Conservation (phyloP, 2,888 invertebrate species). For the Trachelus tabidus region DNA sequence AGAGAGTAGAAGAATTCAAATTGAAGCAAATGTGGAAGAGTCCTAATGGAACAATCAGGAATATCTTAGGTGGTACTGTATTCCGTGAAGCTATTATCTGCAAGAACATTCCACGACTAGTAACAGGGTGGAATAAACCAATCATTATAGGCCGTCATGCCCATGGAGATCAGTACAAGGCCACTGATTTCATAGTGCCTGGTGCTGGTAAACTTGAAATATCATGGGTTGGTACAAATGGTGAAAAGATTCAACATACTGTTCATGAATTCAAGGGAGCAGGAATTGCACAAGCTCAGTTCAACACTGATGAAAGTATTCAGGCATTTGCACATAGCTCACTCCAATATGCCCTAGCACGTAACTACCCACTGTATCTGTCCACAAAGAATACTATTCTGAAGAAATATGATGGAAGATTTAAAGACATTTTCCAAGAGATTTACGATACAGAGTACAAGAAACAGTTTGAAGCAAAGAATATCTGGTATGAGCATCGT, state of each 20-base stretch:
- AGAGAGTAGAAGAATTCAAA: conserved; percentile 91
- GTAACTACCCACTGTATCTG: conserved; percentile 89
- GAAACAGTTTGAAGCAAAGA: conserved; percentile 81
- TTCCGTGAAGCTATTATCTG: conserved; percentile 90
- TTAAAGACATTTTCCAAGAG: conserved; percentile 97
- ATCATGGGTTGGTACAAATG: conserved; percentile 78
- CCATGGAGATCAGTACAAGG: conserved; percentile 97
- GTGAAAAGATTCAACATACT: conserved; percentile 75
- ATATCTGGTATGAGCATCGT: conserved; percentile 98
- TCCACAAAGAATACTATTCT: conserved; percentile 98
- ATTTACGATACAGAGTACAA: conserved; percentile 93
- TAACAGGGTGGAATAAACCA: conserved; percentile 94
- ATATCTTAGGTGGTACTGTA: conserved; percentile 85
- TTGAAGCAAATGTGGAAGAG: conserved; percentile 92
- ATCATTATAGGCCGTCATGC: conserved; percentile 99
- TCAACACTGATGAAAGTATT: conserved; percentile 96
- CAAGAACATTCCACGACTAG: conserved; percentile 94
- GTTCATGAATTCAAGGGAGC: conserved; percentile 88
- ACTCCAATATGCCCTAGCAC: conserved; percentile 87
- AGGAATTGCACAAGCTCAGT: conserved; percentile 95
- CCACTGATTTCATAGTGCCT: conserved; percentile 96
- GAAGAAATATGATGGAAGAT: conserved; percentile 95
- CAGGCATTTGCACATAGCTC: conserved; percentile 94
- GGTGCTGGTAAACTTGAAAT: conserved; percentile 89
- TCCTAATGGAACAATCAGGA: conserved; percentile 89